These are phyloP conservation scores for Pseudopleuronectes americanus DNA, from an alignment of 2,797 vertebrate genomes.

Conservation along the genomic window DNA sequence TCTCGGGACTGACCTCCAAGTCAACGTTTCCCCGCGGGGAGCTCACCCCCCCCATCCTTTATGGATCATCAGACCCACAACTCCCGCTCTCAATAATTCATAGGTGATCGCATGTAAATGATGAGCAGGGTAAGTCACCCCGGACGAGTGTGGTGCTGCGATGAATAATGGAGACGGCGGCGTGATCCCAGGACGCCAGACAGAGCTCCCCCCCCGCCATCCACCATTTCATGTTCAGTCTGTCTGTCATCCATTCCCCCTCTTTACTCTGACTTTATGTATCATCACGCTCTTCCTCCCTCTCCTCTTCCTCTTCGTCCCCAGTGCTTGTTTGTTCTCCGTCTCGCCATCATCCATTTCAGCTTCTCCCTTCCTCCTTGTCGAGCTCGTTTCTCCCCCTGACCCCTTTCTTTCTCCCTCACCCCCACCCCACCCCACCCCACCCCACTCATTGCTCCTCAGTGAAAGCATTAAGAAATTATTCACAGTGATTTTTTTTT, in stretches of 20 bases:
- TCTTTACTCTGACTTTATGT: constrained; percentile 49
- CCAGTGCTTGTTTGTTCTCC: constrained; percentile 28
- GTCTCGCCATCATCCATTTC: constrained; percentile 34
- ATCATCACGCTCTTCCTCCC: constrained; percentile 38
- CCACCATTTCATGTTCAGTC: constrained; percentile 29
- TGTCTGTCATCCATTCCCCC: constrained; percentile 23
- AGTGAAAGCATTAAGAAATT: constrained; percentile 65
- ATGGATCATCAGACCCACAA: constrained; percentile 64
- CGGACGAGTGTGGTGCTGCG: constrained; percentile 54
- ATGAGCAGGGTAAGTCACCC: constrained; percentile 71
- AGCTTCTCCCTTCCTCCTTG: constrained; percentile 6
- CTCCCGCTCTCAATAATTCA: constrained; percentile 76
- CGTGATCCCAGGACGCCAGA: constrained; percentile 53
- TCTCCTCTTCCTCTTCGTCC: constrained; percentile 15
- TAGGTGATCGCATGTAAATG: constrained; percentile 69
- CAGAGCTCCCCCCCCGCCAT: constrained; percentile 9
- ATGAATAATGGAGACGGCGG: constrained; percentile 75
- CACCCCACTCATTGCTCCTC: constrained; percentile 36
- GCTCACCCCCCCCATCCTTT: constrained; percentile 39
- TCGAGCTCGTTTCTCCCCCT: neutral
- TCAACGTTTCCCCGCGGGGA: constrained; percentile 25
- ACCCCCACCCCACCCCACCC: constrained; percentile 8
- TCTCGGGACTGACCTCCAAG: constrained; percentile 44
- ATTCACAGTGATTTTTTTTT: constrained; percentile 66
- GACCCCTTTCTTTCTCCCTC: constrained; percentile 16